Evolutionary conservation across 2,113 vertebrate species (phyloP).

Genomic region (Nyctereutes procyonoides): DNA sequence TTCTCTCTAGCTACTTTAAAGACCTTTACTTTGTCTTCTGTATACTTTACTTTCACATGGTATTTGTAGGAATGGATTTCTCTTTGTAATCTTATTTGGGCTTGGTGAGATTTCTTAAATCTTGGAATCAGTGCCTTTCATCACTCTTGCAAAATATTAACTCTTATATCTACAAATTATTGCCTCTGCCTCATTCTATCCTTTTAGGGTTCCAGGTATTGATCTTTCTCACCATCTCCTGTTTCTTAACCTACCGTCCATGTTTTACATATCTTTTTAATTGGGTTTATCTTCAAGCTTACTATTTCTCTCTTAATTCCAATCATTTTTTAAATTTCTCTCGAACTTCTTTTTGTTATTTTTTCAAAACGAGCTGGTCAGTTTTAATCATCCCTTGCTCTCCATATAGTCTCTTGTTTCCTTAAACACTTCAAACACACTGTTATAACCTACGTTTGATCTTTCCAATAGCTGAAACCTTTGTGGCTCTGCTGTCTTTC

Average conservation of each 20-base stretch:
- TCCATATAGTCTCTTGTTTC: not conserved
- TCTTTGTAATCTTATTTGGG: not conserved
- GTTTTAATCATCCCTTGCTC: constrained; percentile 33
- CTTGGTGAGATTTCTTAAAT: constrained; percentile 13
- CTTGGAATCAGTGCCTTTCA: not conserved
- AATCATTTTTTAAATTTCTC: not conserved
- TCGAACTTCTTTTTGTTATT: constrained; percentile 7
- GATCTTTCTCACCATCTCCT: not conserved
- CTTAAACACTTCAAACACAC: not conserved
- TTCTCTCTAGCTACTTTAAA: constrained; percentile 39
- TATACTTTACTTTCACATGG: not conserved
- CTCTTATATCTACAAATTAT: not conserved
- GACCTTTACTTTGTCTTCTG: constrained; percentile 50
- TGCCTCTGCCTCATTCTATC: not conserved
- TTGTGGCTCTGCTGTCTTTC: not conserved
- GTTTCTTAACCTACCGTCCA: not conserved
- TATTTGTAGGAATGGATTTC: not conserved
- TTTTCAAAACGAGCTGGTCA: not conserved
- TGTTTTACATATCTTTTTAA: not conserved
- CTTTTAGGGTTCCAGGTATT: not conserved
- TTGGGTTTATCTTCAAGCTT: constrained; percentile 4
- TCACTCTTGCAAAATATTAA: not conserved
- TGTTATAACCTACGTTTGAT: not conserved
- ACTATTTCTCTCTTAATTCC: not conserved
- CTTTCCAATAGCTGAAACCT: not conserved